Base-by-base conservation (phyloP, 2,888 invertebrate species). In the Volucella bombylans region DNA sequence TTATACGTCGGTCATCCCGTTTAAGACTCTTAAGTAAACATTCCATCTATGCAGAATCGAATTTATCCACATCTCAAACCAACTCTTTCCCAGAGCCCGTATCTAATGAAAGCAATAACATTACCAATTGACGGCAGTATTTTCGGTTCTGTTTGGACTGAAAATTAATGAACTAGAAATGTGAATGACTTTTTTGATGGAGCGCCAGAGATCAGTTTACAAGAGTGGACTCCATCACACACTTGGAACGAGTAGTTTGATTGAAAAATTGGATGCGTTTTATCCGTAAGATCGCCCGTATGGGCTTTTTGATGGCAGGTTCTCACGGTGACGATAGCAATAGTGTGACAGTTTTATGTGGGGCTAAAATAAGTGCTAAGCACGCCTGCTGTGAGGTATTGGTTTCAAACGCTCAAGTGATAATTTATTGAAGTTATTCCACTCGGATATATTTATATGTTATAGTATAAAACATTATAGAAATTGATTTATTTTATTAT, bases 111-210 rank as follows among this genome's bases (percentile, higher is more conserved):
- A 80, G 47, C 41, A 47, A 67, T 61, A 73, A 49, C 50, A 39
- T 49, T 49, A 23, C 82, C 65, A 82, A 82, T 77, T 77, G 77
- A 82, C 67, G 77, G 77, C 55, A 31, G 72, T 9, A 43, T 55
- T 68, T 54, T 61, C 72, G 78, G 38, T 52, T 57, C 43, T 72
- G 72, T 65, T 72, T 65, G 45, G 77, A 55, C 62, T 78, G 54
- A 18, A 43, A 76, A 76, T 76, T 68, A 76, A 52, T 68, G 67
- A 47, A 68, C 61, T 76, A 59, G 62, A 78, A 69, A 78, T 39
- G 62, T 52, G 67, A 76, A 61, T 61, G 68, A 76, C 59, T 67
- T 68, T 12, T 11, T 47, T 38, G 59, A 65, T 39, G 67, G 10
- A 38, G 65, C 43, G 4, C n/a, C 14, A 62, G 61, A 18, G 52